Conservation (phyloP, 2,888 invertebrate genomes). For the Hemistola chrysoprasaria region DNA sequence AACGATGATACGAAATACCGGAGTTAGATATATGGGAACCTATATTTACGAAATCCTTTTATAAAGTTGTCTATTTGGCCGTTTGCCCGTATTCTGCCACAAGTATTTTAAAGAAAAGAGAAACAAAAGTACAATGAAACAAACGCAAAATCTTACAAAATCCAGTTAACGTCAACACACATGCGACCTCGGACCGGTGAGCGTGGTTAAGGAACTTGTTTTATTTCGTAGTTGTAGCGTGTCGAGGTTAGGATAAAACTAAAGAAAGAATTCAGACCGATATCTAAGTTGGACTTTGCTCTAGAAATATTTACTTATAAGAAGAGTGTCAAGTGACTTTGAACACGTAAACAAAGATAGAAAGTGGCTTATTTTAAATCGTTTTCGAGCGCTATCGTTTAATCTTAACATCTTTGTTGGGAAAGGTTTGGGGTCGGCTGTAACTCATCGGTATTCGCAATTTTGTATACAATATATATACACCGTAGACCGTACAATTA, state of each 20-base stretch:
- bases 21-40: constrained; percentile 51
- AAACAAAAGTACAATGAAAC: constrained; percentile 62
- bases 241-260: constrained; percentile 6
- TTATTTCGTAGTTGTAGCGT: constrained; percentile 56
- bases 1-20: no score
- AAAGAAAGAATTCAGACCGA: constrained; percentile 46
- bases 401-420: constrained; percentile 54
- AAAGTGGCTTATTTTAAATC: constrained; percentile 37
- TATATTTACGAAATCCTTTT: constrained; percentile 54
- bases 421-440: constrained; percentile 38
- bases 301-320: constrained; percentile 38
- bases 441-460: constrained; percentile 50
- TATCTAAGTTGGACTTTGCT: constrained; percentile 48
- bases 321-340: constrained; percentile 23
- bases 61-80: constrained; percentile 72
- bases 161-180: constrained; percentile 72
- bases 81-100: constrained; percentile 59
- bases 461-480: constrained; percentile 30
- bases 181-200: constrained; percentile 51
- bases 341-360: constrained; percentile 25
- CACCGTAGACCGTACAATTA: constrained; percentile 4
- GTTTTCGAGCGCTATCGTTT: constrained; percentile 45
- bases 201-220: constrained; percentile 53
- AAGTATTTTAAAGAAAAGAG: constrained; percentile 64
- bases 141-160: constrained; percentile 73